Base-by-base conservation (phyloP, 2,113 vertebrate genomes). In the Neolamprologus cancellatus region DNA sequence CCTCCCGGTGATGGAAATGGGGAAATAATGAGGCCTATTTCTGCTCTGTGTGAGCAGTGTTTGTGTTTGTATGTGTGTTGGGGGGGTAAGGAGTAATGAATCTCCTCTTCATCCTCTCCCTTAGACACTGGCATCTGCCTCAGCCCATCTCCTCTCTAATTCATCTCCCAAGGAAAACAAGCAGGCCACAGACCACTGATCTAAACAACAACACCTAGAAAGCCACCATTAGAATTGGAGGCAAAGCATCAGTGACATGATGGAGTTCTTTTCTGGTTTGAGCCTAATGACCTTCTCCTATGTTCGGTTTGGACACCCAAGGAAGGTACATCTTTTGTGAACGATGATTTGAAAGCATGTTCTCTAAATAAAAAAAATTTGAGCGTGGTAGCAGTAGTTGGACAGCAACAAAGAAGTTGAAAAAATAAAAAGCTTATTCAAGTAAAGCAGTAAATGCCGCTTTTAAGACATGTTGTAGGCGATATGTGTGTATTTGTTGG, bases 131-230 rank as follows among this genome's bases (percentile, higher is more conserved):
- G 91, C 78, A 2, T 94, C 92, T 96, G 94, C 94, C 95, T 95
- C 88, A 55, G 78, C 74, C 91, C 82, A 94, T 92, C 91, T 84
- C 39, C 81, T 69, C 18, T 71, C 78, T 91, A 86, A 84, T 95
- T 96, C 39, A 93, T 92, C 94, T 94, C 92, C n/a, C 88, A 20
- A 61, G 84, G 86, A 95, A 94, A 95, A 95, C 91, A 91, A 93
- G 81, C 57, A 55, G 82, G 71, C 55, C 85, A 82, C 84, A 88
- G 81, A 91, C 44, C 90, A 69, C 34, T 79, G 89, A 88, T 90
- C 85, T 83, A 74, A 82, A 87, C 90, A 79, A 2, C 83, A 79
- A 2, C 83, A 83, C 54, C 52, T 39, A 71, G 52, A 87, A 85
- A 86, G 57, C 50, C 55, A 13, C 74, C 83, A 82, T 90, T 90